Conservation (phyloP, 2,797 vertebrate species). For the Pseudochirops cupreus region DNA sequence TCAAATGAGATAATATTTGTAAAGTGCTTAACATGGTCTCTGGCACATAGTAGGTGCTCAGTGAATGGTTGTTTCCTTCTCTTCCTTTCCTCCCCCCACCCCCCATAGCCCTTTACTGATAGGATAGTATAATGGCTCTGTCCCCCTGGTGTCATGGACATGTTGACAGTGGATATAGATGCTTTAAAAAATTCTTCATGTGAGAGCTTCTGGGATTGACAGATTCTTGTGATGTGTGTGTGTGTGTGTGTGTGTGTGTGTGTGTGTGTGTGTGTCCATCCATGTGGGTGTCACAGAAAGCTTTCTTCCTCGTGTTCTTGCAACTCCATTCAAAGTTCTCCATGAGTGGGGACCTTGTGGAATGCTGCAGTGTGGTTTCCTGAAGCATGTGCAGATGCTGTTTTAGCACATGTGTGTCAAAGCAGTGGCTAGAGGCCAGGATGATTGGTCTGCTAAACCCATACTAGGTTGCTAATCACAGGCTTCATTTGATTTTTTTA, state of each 20-base stretch:
- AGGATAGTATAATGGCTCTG: accelerated
- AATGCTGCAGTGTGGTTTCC: slow-evolving; percentile 50
- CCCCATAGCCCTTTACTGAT: not conserved
- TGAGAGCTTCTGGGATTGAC: slow-evolving; percentile 38
- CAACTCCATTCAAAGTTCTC: slow-evolving; percentile 27
- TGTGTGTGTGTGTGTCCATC: slow-evolving; percentile 46
- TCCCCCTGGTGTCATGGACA: not conserved
- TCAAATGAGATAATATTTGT: not conserved
- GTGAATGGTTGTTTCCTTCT: not conserved
- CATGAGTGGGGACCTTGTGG: slow-evolving; percentile 42
- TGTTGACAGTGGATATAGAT: slow-evolving; percentile 50
- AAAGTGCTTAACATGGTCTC: not conserved
- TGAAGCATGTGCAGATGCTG: slow-evolving; percentile 45
- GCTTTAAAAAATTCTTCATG: slow-evolving; percentile 50
- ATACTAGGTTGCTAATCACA: slow-evolving; percentile 30
- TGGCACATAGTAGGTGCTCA: not conserved
- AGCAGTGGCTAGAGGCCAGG: slow-evolving; percentile 45
- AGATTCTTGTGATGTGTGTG: slow-evolving; percentile 31
- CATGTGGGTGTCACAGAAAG: slow-evolving; percentile 51
- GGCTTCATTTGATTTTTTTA: not conserved
- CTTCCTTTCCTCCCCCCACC: not conserved
- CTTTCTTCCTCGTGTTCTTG: slow-evolving; percentile 65
- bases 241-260: not conserved
- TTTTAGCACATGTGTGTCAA: slow-evolving; percentile 51
- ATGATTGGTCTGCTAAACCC: not conserved